Base-by-base conservation (phyloP, 92 coral and sea anemone species). In the Umimayanthus kanabou region DNA sequence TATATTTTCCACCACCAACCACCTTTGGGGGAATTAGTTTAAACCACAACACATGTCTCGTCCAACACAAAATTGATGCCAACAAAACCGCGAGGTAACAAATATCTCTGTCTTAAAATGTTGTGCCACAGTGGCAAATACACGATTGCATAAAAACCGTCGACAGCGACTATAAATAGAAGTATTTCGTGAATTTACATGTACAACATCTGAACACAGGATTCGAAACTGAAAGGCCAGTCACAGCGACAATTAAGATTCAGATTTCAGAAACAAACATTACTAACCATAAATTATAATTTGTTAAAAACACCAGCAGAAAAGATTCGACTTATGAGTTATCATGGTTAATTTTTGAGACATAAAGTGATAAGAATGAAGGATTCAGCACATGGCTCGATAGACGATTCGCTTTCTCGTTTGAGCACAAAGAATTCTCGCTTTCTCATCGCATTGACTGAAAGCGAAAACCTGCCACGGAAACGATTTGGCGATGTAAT, bases 321-420 rank as follows among this genome's bases (percentile, higher is more conserved):
- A 79, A 80, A 55, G 42, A 39, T 11, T 29, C 33, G 11, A 70
- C 39, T 40, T 6, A 73, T 23, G 11, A 70, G 25, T 40, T 6
- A 73, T 23, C 26, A 71, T 25, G 23, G n/a, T 45, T 29, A 6
- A 49, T 28, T 69, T 83, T 72, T 71, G 26, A 25, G 29, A 73
- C 77, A 10, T 16, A 55, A 70, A n/a, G 78, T 39, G 29, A 28
- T 14, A 0, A 14, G 65, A 23, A 70, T 57, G 30, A 66, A 28
- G 47, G 77, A 83, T 10, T 13, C 11, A 26, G 66, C 65, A 83
- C 76, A 67, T 66, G 87, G 76, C 76, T 13, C 40, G 25, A 65
- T 7, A 65, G 26, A 65, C 58, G 64, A 81, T 39, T 29, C 42
- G 33, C 9, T 42, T 42, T 81, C 85, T 40, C 66, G 45, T 39